Conservation (phyloP, 64 coral and sea anemone genomes). For the Pocillopora damicornis region DNA sequence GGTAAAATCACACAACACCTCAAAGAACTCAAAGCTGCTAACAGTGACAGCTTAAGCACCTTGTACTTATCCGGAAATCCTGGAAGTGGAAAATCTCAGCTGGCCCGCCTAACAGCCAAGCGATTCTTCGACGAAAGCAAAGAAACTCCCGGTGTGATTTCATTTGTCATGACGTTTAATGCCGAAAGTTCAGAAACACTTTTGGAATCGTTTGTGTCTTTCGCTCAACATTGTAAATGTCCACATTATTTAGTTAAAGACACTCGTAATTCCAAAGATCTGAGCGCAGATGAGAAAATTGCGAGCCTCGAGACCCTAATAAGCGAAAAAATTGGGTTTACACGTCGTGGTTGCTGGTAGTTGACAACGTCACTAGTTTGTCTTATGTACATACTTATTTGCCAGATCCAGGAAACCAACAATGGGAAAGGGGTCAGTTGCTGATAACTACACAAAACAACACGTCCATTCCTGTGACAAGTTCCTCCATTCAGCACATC, state of each 20-base stretch:
- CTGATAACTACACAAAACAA: slow-evolving; percentile 34
- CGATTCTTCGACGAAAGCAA: not conserved
- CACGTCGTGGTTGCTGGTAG: not conserved
- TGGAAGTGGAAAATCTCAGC: slow-evolving; percentile 20
- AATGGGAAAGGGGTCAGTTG: not conserved
- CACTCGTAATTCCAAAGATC: not conserved
- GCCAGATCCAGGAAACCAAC: no score
- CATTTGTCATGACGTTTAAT: slow-evolving; percentile 2
- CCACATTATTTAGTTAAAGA: not conserved
- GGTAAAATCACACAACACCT: no score
- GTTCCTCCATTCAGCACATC: not conserved
- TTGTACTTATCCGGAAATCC: not conserved
- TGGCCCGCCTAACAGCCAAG: not conserved
- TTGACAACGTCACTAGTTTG: no score
- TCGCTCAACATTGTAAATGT: not conserved
- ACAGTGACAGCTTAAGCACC: not conserved
- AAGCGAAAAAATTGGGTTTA: not conserved
- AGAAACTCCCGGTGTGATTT: no score
- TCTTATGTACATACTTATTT: no score
- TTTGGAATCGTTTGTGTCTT: not conserved
- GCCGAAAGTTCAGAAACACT: slow-evolving; percentile 7
- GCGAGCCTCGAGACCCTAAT: not conserved
- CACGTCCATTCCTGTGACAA: slow-evolving; percentile 4
- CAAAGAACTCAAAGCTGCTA: not conserved
- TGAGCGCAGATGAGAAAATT: not conserved